A percentile compares a stretch with the other conserved stretches of the same genome.
Evolutionary conservation across 2,113 vertebrate species (phyloP).

Genomic region (Herpetotheres cachinnans): DNA sequence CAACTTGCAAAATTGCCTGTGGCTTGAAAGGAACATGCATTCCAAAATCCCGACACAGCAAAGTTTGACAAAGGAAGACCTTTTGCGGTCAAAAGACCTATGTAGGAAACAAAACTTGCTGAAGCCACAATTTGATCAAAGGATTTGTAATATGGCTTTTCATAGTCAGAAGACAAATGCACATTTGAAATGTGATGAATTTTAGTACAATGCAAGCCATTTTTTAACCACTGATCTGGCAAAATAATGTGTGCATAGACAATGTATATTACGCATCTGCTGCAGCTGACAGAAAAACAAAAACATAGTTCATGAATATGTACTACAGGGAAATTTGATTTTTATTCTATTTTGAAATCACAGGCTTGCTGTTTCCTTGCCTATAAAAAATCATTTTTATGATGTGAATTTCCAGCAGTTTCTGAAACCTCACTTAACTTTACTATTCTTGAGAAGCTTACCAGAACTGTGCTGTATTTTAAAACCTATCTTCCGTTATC

Average conservation of each 20-base stretch:
- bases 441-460: background rate
- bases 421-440: background rate
- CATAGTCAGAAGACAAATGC: background rate
- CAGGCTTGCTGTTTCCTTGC: background rate
- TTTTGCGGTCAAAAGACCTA: background rate
- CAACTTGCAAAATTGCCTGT: background rate
- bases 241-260: slow-evolving; percentile 22
- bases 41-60: background rate
- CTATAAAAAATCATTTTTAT: background rate
- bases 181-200: slow-evolving; percentile 21
- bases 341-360: slow-evolving; percentile 43
- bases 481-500: background rate
- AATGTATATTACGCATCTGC: background rate
- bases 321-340: slow-evolving; percentile 5
- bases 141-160: background rate
- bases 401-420: background rate
- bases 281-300: slow-evolving; percentile 47
- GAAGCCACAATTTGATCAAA: slow-evolving; percentile 6
- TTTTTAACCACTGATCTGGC: slow-evolving; percentile 11
- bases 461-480: background rate
- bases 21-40: background rate
- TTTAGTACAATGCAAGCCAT: background rate
- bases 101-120: slow-evolving; percentile 10
- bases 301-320: slow-evolving; percentile 56
- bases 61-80: background rate